Evolutionary conservation across 2,888 invertebrate genomes (phyloP).

Genomic region (Tetrapedia diversipes): DNA sequence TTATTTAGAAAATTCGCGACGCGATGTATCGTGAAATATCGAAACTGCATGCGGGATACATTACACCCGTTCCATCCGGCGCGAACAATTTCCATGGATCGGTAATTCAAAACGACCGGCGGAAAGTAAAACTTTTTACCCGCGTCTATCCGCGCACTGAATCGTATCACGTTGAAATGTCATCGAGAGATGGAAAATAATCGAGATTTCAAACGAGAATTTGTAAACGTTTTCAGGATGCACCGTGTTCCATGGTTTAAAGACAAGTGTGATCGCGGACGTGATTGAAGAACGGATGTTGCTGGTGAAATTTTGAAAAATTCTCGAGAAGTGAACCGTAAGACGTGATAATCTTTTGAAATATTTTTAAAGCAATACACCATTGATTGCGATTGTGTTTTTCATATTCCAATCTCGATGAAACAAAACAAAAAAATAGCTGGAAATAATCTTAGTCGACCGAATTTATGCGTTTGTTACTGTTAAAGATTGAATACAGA

Average conservation of each 20-base stretch:
- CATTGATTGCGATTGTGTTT: no score
- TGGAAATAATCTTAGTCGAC: no score
- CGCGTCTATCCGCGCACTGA: neutral
- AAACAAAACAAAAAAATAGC: no score
- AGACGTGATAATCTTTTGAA: no score
- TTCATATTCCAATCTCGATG: no score
- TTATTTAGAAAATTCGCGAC: neutral
- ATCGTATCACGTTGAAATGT: neutral
- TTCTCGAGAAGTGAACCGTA: no score
- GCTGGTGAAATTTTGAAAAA: neutral
- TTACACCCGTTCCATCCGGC: neutral
- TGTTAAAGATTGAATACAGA: no score
- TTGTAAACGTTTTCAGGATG: no score
- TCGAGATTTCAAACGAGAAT: no score
- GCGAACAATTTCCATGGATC: neutral
- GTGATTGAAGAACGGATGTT: constrained; percentile 16
- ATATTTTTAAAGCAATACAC: no score
- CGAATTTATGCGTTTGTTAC: no score
- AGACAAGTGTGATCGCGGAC: neutral
- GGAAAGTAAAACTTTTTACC: neutral
- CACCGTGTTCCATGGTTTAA: neutral
- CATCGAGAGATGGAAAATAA: no score
- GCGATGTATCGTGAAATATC: neutral
- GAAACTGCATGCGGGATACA: neutral
- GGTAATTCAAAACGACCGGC: neutral